These are phyloP conservation scores for Yponomeuta sedellus DNA, from an alignment of 2,888 invertebrate genomes.

Conservation along the genomic window DNA sequence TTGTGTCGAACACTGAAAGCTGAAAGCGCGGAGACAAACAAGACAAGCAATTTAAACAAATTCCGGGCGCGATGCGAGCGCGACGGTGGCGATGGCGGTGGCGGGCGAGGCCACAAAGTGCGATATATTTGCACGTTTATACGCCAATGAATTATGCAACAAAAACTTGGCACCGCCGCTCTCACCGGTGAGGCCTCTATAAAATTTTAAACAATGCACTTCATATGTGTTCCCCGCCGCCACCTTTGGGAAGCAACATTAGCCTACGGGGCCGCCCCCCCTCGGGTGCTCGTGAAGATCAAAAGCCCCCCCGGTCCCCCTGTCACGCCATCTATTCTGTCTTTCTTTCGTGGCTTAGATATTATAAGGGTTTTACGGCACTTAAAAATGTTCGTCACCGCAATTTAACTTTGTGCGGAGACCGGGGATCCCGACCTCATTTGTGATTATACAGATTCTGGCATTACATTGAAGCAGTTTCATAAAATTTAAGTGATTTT, in stretches of 20 bases:
- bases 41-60: conserved; percentile 13
- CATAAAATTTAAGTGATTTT: neutral
- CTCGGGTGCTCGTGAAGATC: conserved; percentile 11
- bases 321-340: conserved; percentile 10
- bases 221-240: conserved; percentile 8
- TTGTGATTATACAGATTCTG: neutral
- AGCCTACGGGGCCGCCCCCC: conserved; percentile 5
- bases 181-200: conserved; percentile 29
- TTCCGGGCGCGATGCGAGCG: conserved; percentile 7
- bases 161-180: conserved; percentile 33
- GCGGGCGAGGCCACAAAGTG: conserved; percentile 3
- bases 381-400: conserved; percentile 11
- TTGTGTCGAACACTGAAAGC: neutral
- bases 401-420: conserved; percentile 10
- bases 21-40: conserved; percentile 9
- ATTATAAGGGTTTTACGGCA: conserved; percentile 12
- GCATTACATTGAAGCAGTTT: neutral
- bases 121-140: conserved; percentile 17
- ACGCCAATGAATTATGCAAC: conserved; percentile 50
- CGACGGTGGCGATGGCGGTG: neutral
- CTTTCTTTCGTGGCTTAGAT: conserved; percentile 11
- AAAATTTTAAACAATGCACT: conserved; percentile 36
- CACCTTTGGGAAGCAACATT: conserved; percentile 13
- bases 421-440: neutral
- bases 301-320: conserved; percentile 7